Percentiles rank a stretch among this genome's conserved stretches.
Evolutionary conservation across 2,113 vertebrate genomes (phyloP).

Genomic region (Mustelus asterias): DNA sequence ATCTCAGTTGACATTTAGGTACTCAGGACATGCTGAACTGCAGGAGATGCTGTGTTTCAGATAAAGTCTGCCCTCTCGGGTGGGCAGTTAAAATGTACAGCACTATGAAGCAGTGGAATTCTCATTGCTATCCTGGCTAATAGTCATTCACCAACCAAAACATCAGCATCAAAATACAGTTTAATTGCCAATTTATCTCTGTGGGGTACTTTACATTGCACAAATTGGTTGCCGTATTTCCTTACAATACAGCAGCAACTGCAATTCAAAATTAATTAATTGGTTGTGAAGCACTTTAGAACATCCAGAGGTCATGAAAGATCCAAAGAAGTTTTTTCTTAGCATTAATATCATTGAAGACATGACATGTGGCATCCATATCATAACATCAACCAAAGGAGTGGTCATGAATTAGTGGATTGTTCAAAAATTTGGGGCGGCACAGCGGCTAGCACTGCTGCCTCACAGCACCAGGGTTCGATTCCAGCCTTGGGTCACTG

Average conservation of each 20-base stretch:
- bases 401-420: not conserved
- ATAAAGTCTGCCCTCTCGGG: not conserved
- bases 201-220: not conserved
- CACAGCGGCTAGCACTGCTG: too few species aligned
- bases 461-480: too few species aligned
- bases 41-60: not conserved
- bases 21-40: not conserved
- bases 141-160: not conserved
- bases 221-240: not conserved
- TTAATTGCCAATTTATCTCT: not conserved
- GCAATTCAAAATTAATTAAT: not conserved
- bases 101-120: not conserved
- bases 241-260: not conserved
- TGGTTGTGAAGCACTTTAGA: not conserved
- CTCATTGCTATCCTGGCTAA: not conserved
- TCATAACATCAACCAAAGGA: not conserved
- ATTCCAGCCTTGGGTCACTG: too few species aligned
- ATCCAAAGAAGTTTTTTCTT: not conserved
- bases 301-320: not conserved
- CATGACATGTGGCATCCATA: too few species aligned
- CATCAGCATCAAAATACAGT: not conserved
- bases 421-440: not conserved
- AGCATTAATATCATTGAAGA: too few species aligned
- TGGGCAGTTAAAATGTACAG: not conserved
- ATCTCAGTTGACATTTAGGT: not conserved